Percentiles rank a stretch among this genome's conserved stretches.
Evolutionary conservation across 1,140 invertebrate species (phyloP).

Genomic region (Trachelipus rathkii): DNA sequence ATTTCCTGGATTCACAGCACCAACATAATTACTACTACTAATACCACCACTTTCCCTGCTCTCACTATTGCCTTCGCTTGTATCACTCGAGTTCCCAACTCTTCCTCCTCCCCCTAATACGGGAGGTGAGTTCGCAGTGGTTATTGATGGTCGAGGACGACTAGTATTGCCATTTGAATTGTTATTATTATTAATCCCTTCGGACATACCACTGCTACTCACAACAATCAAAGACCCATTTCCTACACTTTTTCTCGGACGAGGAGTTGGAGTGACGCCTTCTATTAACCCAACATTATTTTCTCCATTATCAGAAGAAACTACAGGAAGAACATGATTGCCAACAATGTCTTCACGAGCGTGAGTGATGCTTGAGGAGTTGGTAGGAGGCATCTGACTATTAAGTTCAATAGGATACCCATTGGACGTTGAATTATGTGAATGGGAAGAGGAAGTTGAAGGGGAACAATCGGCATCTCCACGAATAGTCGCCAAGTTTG

Average conservation of each 20-base stretch:
- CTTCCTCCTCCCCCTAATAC: background rate
- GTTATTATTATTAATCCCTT: slow-evolving; percentile 23
- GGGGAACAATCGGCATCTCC: background rate
- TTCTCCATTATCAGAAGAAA: slow-evolving; percentile 32
- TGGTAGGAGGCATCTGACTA: slow-evolving; percentile 4
- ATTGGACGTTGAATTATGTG: background rate
- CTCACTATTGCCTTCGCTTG: background rate
- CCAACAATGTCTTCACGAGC: slow-evolving; percentile 8
- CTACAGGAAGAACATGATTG: slow-evolving; percentile 11
- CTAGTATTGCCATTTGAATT: slow-evolving; percentile 16
- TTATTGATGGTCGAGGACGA: slow-evolving; percentile 11
- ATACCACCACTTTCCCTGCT: background rate
- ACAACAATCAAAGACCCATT: slow-evolving; percentile 37
- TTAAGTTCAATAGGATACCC: background rate
- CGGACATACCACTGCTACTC: slow-evolving; percentile 28
- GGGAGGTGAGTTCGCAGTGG: background rate
- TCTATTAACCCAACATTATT: background rate
- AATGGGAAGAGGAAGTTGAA: background rate
- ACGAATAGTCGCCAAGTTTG: background rate
- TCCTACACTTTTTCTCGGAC: slow-evolving; percentile 27
- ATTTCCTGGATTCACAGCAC: slow-evolving; percentile 2
- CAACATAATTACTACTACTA: background rate
- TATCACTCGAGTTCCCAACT: background rate
- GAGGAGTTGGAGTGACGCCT: slow-evolving; percentile 22
- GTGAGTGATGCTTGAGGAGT: slow-evolving; percentile 21